Evolutionary conservation across 1,140 invertebrate genomes (phyloP).

Genomic region (Potamilus streckersoni): DNA sequence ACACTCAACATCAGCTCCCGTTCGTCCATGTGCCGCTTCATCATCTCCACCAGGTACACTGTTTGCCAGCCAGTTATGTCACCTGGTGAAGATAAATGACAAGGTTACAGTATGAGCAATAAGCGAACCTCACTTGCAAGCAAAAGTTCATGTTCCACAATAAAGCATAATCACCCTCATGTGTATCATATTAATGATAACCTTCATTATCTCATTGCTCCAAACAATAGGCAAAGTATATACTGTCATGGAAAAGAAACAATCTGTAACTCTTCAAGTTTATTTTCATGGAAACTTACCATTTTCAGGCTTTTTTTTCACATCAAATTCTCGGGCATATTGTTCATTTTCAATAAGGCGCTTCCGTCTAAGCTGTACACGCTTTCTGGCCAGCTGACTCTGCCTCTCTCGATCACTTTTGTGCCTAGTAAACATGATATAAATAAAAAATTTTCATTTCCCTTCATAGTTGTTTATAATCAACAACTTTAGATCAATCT

Average conservation of each 20-base stretch:
- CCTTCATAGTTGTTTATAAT: too few species aligned
- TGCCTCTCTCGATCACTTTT: conserved; percentile 44
- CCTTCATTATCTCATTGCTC: too few species aligned
- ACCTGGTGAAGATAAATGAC: conserved; percentile 28
- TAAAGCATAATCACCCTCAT: too few species aligned
- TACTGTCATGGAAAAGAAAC: too few species aligned
- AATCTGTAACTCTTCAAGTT: too few species aligned
- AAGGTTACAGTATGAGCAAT: too few species aligned
- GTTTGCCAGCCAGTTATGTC: conserved; percentile 49
- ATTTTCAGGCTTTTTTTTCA: neutral
- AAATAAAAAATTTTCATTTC: conserved; percentile 3
- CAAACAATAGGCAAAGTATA: too few species aligned
- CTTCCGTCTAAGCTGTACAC: conserved; percentile 34
- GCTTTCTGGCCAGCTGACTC: conserved; percentile 40
- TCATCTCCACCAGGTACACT: conserved; percentile 41
- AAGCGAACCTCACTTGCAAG: too few species aligned
- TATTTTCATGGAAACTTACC: too few species aligned
- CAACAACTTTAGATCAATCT: too few species aligned
- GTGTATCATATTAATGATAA: too few species aligned
- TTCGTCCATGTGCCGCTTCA: conserved; percentile 53
- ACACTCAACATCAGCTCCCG: conserved; percentile 50
- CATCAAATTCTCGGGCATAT: conserved; percentile 21
- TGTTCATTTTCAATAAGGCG: conserved; percentile 32
- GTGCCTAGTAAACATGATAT: conserved; percentile 34
- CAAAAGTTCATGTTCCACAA: too few species aligned